A percentile compares a stretch with the other conserved stretches of the same genome.
These are phyloP conservation scores for Lamprologus callipterus DNA, from an alignment of 2,113 vertebrate genomes.

Conservation along the genomic window DNA sequence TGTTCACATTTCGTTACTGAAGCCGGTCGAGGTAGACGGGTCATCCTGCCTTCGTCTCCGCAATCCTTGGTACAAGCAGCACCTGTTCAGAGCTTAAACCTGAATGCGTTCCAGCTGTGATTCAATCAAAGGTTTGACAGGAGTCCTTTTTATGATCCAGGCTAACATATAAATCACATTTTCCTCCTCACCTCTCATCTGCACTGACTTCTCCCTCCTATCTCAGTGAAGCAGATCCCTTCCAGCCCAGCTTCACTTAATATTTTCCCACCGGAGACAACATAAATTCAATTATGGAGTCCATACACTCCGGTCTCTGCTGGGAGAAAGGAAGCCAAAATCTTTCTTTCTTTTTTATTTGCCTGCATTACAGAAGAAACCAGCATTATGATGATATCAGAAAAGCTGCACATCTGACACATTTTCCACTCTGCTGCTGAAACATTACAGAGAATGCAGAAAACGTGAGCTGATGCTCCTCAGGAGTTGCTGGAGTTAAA, in stretches of 20 bases:
- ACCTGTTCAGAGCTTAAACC: slow-evolving; percentile 2
- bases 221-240: slow-evolving; percentile 25
- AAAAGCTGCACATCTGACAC: slow-evolving; percentile 21
- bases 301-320: slow-evolving; percentile 2
- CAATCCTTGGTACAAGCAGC: not conserved
- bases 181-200: not conserved
- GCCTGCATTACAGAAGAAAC: not conserved
- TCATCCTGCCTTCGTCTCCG: not conserved
- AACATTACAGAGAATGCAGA: slow-evolving; percentile 5
- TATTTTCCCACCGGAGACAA: not conserved
- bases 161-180: slow-evolving; percentile 34
- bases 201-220: slow-evolving; percentile 1
- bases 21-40: not conserved
- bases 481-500: not conserved
- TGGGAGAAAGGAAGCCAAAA: not conserved
- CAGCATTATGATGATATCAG: not conserved
- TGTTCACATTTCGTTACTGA: not conserved
- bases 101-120: not conserved
- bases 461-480: not conserved
- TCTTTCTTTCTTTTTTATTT: not conserved
- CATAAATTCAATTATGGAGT: slow-evolving; percentile 35
- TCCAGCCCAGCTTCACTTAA: not conserved
- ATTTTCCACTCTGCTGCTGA: not conserved
- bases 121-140: slow-evolving; percentile 15
- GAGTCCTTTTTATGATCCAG: not conserved